A percentile compares a stretch with the other conserved stretches of the same genome.
phyloP scores from a whole-genome alignment of 1,140 invertebrate species.

The Drosophila pallidifrons region DNA sequence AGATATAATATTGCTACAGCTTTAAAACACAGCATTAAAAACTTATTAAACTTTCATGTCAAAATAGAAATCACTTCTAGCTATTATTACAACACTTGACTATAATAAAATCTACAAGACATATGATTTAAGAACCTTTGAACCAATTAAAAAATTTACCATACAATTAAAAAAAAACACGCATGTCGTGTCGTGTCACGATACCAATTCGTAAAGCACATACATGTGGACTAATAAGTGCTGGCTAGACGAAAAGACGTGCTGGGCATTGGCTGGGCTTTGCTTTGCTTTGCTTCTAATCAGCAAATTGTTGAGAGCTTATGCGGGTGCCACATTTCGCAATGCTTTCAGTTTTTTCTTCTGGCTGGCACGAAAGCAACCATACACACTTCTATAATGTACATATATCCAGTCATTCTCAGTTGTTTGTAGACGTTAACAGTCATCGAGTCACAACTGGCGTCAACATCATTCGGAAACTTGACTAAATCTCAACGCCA shows the following conservation, averaged over 20 bases:
- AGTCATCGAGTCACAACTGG: slow-evolving; percentile 45
- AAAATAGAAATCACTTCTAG: too few species aligned
- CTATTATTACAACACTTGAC: too few species aligned
- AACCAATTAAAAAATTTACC: too few species aligned
- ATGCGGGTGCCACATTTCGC: slow-evolving; percentile 69
- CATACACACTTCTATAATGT: not conserved
- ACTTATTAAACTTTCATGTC: too few species aligned
- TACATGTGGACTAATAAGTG: not conserved
- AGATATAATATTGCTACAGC: too few species aligned
- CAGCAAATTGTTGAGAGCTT: slow-evolving; percentile 53
- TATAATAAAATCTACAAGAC: too few species aligned
- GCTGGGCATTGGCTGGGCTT: not conserved
- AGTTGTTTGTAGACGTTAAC: slow-evolving; percentile 31
- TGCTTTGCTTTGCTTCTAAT: slow-evolving; percentile 39
- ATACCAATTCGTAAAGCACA: not conserved
- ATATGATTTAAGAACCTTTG: too few species aligned
- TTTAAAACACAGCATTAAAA: too few species aligned
- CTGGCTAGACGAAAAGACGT: not conserved
- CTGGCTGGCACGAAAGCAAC: slow-evolving; percentile 15
- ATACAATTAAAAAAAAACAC: not conserved
- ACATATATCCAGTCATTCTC: slow-evolving; percentile 24
- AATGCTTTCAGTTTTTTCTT: slow-evolving; percentile 43
- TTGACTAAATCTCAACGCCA: slow-evolving; percentile 69
- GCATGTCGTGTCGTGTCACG: slow-evolving; percentile 7
- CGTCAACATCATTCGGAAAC: slow-evolving; percentile 63